Evolutionary conservation across 2,888 invertebrate species (phyloP).

Genomic region (Tanypteryx hageni): DNA sequence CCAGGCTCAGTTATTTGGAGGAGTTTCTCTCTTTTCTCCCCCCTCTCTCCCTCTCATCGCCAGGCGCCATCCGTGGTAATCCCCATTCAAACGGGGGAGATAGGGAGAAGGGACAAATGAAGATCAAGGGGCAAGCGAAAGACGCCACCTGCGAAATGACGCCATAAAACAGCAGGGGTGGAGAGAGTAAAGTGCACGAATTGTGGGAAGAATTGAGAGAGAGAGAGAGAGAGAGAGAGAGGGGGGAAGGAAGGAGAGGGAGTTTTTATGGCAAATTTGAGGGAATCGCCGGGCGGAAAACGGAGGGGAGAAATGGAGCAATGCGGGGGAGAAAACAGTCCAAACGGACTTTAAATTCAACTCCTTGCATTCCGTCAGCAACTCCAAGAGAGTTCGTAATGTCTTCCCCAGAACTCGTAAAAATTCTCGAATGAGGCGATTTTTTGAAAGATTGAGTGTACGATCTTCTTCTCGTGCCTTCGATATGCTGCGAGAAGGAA

Average conservation of each 20-base stretch:
- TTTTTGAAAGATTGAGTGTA: background rate
- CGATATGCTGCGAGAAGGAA: too few relatives aligned
- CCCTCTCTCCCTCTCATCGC: background rate
- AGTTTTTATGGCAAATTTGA: constrained; percentile 38
- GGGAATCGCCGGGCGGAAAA: constrained; percentile 11
- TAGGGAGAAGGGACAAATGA: constrained; percentile 42
- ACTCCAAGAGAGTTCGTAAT: background rate
- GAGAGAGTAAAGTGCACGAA: background rate
- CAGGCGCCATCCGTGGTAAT: constrained; percentile 7
- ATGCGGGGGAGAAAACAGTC: background rate
- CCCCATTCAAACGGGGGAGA: constrained; percentile 20
- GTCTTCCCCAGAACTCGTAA: background rate
- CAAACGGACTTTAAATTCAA: background rate
- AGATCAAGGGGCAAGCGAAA: constrained; percentile 43
- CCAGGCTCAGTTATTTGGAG: background rate
- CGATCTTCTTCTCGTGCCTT: background rate
- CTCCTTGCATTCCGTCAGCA: background rate
- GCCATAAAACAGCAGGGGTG: constrained; percentile 26
- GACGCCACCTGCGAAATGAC: constrained; percentile 47
- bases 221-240: background rate
- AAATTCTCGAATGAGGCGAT: background rate
- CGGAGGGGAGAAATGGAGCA: background rate
- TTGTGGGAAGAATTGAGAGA: background rate
- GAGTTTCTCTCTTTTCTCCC: background rate
- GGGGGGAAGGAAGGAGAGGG: background rate